phyloP scores from a whole-genome alignment of 2,113 vertebrate genomes.

The Sebastes fasciatus region DNA sequence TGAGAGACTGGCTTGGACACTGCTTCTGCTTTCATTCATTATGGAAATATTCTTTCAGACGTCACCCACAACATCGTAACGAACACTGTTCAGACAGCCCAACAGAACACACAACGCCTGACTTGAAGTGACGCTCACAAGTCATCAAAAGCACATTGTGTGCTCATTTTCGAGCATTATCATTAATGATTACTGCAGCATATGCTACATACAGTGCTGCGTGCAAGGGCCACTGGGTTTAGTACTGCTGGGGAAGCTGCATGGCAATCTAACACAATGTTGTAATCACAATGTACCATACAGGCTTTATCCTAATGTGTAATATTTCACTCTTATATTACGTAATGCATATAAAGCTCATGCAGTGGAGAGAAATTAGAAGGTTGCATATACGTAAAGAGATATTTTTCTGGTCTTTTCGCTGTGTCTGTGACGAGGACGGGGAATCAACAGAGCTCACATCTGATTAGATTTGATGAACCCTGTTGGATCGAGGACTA shows the following conservation, averaged over 20 bases:
- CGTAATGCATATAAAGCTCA: neutral
- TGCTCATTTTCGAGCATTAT: constrained; percentile 12
- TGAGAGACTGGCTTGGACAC: constrained; percentile 17
- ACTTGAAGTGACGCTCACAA: constrained; percentile 5
- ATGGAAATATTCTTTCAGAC: constrained; percentile 29
- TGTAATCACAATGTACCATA: neutral
- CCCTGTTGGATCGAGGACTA: constrained; percentile 56
- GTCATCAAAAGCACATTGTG: neutral
- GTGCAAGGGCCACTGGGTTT: constrained; percentile 10
- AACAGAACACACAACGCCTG: neutral
- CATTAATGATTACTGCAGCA: constrained; percentile 12
- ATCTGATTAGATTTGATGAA: constrained; percentile 69
- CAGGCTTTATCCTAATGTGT: neutral
- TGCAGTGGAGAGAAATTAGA: neutral
- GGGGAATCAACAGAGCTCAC: constrained; percentile 32
- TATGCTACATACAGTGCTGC: neutral
- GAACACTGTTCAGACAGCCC: neutral
- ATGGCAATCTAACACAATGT: neutral
- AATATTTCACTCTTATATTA: neutral
- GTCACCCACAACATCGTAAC: neutral
- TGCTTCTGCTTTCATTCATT: constrained; percentile 42
- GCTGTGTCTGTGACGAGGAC: constrained; percentile 18
- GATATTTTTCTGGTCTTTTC: constrained; percentile 26
- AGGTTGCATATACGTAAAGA: neutral
- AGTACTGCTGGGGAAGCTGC: neutral